Base-by-base conservation (phyloP, 2,113 vertebrate species). In the Alethe diademata region DNA sequence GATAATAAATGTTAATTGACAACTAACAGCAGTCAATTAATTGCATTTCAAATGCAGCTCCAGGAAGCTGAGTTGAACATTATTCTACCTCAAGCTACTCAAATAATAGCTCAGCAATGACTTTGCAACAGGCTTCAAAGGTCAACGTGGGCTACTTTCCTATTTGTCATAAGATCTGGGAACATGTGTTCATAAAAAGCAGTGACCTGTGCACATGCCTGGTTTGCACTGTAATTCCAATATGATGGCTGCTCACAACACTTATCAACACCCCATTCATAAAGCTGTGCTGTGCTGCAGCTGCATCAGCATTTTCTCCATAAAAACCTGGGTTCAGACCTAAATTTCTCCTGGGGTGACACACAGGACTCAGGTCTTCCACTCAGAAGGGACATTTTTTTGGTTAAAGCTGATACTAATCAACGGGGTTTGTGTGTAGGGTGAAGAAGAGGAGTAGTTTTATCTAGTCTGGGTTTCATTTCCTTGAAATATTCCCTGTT, bases 1-100 rank as follows among this genome's bases (percentile, higher is more conserved):
- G 97, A 98, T 98, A 98, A 98, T 98, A 98, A 98, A 98, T 98
- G 98, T 98, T 98, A 98, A 98, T 98, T 98, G 98, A 98, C 98
- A 98, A 98, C 98, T 98, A 98, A 98, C 98, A 98, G 98, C 98
- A 98, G 98, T 98, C 98, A 98, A 98, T 98, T 98, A 98, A 98
- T 98, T 98, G 98, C 97, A 98, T 98, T 98, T 97, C 97, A 98
- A 97, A 98, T 98, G 98, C 93, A 98, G 97, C 98, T 98, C 97
- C 97, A 98, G 98, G 98, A 98, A 98, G 98, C 98, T 98, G 97
- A 98, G 98, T 96, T 98, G 97, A 97, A 98, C 97, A 98, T 97
- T 98, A 98, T 98, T 98, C 97, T 97, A 98, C 97, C 97, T 98
- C 97, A 96, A 97, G 97, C 98, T 97, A 97, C 96, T 98, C 96